Base-by-base conservation (phyloP, 1,140 invertebrate genomes). In the Drosophila sproati region DNA sequence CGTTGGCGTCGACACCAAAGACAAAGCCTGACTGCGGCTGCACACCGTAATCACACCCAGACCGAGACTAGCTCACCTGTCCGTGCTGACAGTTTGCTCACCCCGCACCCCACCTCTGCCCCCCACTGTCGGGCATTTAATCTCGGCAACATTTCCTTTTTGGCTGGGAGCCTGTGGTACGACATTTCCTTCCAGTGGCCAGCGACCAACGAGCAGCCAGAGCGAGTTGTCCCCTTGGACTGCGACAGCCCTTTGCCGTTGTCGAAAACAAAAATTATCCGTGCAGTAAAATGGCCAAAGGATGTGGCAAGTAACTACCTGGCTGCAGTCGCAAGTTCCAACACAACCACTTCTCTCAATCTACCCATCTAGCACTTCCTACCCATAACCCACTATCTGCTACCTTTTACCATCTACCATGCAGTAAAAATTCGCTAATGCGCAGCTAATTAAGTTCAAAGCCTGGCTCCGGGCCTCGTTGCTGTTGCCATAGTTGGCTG, bases 401-500 rank as follows among this genome's bases (percentile, higher is more conserved):
- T 48, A 48, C 66, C 47, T 28, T 20, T 37, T 43, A 4, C 20
- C 63, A 60, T 35, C 10, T 48, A 56, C 31, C 32, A 79, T 79
- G 77, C 85, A 88, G 85, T 89, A 88, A 88, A 88, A 88, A 89
- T 88, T 88, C 78, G 85, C 78, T 90, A 89, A 89, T 89, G 86
- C 81, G 85, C 85, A 78, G 81, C 85, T 89, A 89, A 89, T 89
- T 89, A 89, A 89, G 85, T 89, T 89, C 85, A 89, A 89, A 89
- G 85, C 86, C 85, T 77, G 56, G 78, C 82, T 90, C 35, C 75
- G 83, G 85, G 85, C 81, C 50, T 5, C 39, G 56, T 37, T 32
- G 32, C 37, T 34, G 50, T 45, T 45, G 39, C 20, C 32, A 39
- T 55, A 35, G 39, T 67, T 45, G 39, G 28, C 37, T 39, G 54